Base-by-base conservation (phyloP, 2,797 vertebrate genomes). In the Sebastes kiyomatsui region DNA sequence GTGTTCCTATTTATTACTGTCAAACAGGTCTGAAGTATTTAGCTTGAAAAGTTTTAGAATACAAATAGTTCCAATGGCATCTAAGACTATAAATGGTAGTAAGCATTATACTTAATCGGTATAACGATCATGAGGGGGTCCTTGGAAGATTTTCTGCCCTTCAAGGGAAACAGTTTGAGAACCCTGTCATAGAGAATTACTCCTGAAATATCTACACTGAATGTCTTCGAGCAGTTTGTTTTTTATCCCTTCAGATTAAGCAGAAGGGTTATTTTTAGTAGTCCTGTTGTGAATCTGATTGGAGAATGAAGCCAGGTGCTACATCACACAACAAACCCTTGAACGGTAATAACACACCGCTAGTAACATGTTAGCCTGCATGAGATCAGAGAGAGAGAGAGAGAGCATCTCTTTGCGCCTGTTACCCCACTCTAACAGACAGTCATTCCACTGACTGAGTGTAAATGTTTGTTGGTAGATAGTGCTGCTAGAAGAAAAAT, bases 201-300 rank as follows among this genome's bases (percentile, higher is more conserved):
- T 65, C 35, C 4, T 35, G 4, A 33, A 42, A 49, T 2, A 67
- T 56, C 11, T 27, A 13, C 22, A 49, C 16, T 12, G 32, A 27
- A 22, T 13, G n/a, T 77, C 8, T 67, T 14, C 3, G 42, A 1
- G 14, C 49, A 35, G 38, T 20, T 27, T 2, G 22, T 23, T 55
- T 67, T 38, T 7, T 12, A 58, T 38, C 27, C 25, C 33, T 54
- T 79, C 23, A 65, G 10, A 79, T 76, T 4, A 75, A 75, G 16
- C 2, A 38, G 12, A 25, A 5, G 0, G 23, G 14, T 11, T 83
- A 85, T 82, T 89, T 85, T 86, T 87, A 89, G 83, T 74, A 25
- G 18, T 23, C 59, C 2, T 27, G 28, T 52, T 77, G 30, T 76
- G 78, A 75, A 75, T 77, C 67, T 81, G 82, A 87, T 84, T 79